Evolutionary conservation across 2,113 vertebrate genomes (phyloP).

Genomic region (Formicarius rufipectus): DNA sequence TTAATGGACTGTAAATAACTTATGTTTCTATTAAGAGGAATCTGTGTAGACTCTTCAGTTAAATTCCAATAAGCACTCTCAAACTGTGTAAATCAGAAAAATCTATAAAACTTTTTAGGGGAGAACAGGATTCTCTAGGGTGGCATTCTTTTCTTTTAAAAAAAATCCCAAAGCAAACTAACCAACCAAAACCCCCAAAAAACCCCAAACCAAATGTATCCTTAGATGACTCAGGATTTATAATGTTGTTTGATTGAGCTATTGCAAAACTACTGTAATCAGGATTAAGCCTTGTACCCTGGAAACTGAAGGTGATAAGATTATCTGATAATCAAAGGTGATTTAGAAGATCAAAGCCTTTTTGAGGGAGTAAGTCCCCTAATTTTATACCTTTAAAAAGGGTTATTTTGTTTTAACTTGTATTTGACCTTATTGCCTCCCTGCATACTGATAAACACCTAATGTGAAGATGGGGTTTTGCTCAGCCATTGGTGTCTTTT

Average conservation of each 20-base stretch:
- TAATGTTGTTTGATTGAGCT: not conserved
- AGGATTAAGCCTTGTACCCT: slow-evolving; percentile 36
- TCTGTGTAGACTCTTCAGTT: not conserved
- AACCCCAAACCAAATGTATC: not conserved
- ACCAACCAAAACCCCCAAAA: not conserved
- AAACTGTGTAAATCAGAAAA: not conserved
- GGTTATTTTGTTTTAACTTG: not conserved
- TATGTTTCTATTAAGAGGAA: not conserved
- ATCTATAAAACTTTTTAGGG: not conserved
- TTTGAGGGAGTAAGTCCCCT: not conserved
- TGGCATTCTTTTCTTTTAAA: not conserved
- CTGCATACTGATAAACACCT: not conserved
- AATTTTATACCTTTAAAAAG: not conserved
- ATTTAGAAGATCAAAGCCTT: slow-evolving; percentile 52
- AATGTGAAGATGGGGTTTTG: not conserved
- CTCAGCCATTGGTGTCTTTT: not conserved
- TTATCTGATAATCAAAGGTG: slow-evolving; percentile 32
- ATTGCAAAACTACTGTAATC: slow-evolving; percentile 34
- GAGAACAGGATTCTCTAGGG: not conserved
- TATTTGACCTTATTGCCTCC: not conserved
- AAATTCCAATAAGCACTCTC: not conserved
- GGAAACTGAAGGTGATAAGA: slow-evolving; percentile 27
- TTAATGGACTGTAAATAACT: not conserved
- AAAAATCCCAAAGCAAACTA: not conserved
- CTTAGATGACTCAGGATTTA: slow-evolving; percentile 12